A percentile compares a stretch with the other conserved stretches of the same genome.
Evolutionary conservation across 1,140 invertebrate genomes (phyloP).

Genomic region (Penaeus japonicus): DNA sequence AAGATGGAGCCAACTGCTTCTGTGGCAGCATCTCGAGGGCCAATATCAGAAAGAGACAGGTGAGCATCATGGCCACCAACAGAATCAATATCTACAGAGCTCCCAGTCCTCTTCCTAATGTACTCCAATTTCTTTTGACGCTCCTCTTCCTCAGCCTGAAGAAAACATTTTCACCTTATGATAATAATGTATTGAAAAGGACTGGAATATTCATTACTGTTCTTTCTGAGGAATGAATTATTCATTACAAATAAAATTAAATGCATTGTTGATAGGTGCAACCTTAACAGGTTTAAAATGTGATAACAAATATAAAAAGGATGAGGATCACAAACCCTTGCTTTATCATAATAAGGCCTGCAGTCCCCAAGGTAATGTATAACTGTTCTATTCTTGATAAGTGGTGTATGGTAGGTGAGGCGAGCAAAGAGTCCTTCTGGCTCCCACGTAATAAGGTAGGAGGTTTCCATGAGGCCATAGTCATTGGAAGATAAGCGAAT

Average conservation of each 20-base stretch:
- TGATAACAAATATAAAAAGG: neutral
- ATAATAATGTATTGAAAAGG: no score
- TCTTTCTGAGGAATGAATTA: no score
- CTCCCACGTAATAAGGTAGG: constrained; percentile 1
- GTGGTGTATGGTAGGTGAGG: constrained; percentile 24
- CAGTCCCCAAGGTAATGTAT: constrained; percentile 37
- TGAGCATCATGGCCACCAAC: neutral
- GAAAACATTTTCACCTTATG: no score
- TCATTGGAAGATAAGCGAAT: constrained; percentile 36
- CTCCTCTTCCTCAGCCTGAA: constrained; percentile 8
- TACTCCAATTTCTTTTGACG: neutral
- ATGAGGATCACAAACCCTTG: neutral
- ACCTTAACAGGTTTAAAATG: no score
- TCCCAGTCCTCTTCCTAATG: neutral
- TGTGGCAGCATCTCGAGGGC: constrained; percentile 15
- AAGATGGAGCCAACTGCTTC: constrained; percentile 34
- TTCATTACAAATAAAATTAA: no score
- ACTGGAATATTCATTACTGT: no score
- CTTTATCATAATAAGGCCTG: constrained; percentile 29
- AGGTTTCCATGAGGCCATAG: constrained; percentile 30
- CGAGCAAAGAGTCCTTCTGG: neutral
- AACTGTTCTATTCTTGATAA: constrained; percentile 26
- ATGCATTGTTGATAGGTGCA: no score
- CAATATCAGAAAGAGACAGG: neutral
- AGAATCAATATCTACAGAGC: neutral